Base-by-base conservation (phyloP, 2,113 vertebrate genomes). In the Pelecanus crispus region DNA sequence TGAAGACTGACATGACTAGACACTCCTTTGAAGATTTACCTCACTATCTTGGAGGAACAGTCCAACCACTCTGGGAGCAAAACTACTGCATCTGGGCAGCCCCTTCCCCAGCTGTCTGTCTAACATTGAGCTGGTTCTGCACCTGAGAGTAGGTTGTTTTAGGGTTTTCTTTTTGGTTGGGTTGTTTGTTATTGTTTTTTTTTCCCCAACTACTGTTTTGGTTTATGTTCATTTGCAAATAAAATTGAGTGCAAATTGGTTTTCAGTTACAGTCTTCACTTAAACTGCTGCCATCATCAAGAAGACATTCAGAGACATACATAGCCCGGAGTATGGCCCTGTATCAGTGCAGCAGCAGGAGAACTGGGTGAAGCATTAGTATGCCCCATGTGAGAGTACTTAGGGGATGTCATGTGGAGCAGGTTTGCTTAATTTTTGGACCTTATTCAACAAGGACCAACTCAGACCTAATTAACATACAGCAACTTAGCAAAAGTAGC, bases 1-100 rank as follows among this genome's bases (percentile, higher is more conserved):
- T 1, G 55, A 95, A 84, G 87, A 75, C 82, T 93, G 77, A 94
- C 62, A 91, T 77, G 61, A 72, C 36, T 74, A 67, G 88, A 53
- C n/a, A 34, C 4, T 88, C 28, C 79, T 97, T 97, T 91, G 94
- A 96, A 97, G 58, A 90, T 93, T 96, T 89, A 81, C 44, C 66
- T 96, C 75, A 52, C 13, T 86, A 0, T 63, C 53, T 70, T 83
- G 63, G 45, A 79, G 56, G 62, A 85, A 55, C 20, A 61, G 49
- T 75, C 44, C 32, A 95, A 11, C 17, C 62, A 56, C 53, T 90
- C 72, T 49, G 50, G 62, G 50, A 93, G 81, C 38, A 88, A 93
- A 97, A 71, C 17, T 29, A 5, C 42, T 74, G 13, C 56, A 49
- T 25, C 15, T 21, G 63, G 13, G 13, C 62, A 82, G 32, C 21